phyloP scores from a whole-genome alignment of 2,113 vertebrate genomes.

The Perognathus longimembris region DNA sequence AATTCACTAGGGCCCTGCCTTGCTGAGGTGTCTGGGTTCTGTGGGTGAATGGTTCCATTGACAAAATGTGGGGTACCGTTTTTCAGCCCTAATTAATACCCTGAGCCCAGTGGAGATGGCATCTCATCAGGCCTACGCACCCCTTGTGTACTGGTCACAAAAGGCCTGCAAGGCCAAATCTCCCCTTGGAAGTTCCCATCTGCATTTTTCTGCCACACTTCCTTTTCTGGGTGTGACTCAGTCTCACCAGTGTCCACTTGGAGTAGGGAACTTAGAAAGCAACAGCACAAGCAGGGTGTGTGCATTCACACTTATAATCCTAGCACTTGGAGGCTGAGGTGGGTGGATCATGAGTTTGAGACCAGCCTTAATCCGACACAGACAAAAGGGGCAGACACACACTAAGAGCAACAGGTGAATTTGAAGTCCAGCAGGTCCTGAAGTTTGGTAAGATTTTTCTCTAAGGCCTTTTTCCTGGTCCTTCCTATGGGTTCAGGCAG shows the following conservation, averaged over 20 bases:
- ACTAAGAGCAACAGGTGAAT: neutral
- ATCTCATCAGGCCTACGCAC: neutral
- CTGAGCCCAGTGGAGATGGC: neutral
- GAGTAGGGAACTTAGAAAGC: conserved; percentile 1
- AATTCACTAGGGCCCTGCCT: neutral
- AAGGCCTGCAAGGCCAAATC: neutral
- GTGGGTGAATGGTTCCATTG: conserved; percentile 15
- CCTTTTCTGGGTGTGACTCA: neutral
- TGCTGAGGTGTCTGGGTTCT: neutral
- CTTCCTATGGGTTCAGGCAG: neutral
- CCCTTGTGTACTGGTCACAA: neutral
- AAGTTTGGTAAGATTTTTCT: neutral
- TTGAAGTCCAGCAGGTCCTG: neutral
- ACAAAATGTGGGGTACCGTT: neutral
- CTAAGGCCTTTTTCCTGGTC: neutral
- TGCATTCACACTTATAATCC: neutral
- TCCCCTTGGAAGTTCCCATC: neutral
- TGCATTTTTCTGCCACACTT: neutral
- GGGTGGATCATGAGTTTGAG: neutral
- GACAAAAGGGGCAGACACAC: neutral
- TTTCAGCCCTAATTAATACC: neutral
- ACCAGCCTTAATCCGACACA: neutral
- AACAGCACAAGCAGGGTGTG: neutral
- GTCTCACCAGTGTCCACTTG: neutral
- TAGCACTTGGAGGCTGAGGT: neutral